A percentile compares a stretch with the other conserved stretches of the same genome.
Conservation (phyloP, 2,888 invertebrate genomes). For the Aelia acuminata region DNA sequence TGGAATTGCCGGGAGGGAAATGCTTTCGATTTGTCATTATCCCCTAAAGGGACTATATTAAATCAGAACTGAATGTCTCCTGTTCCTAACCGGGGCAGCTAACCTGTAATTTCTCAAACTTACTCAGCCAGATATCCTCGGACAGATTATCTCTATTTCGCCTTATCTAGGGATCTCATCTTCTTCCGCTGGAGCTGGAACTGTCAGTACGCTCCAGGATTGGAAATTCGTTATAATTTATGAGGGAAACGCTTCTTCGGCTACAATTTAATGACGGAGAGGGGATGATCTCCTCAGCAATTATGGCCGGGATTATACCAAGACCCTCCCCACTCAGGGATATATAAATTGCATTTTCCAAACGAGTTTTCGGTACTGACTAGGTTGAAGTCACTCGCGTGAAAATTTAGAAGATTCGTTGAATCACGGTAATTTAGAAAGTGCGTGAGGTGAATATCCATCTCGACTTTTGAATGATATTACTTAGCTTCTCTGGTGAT, state of each 20-base stretch:
- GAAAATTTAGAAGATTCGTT: background rate
- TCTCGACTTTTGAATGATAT: background rate
- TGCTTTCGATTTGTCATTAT: slow-evolving; percentile 17
- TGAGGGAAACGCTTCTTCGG: slow-evolving; percentile 9
- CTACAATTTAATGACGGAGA: slow-evolving; percentile 21
- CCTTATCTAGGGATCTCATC: background rate
- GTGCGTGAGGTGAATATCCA: background rate
- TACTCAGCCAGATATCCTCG: background rate
- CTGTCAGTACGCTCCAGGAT: background rate
- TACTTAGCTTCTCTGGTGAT: background rate
- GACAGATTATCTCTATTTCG: background rate
- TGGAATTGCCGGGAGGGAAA: background rate
- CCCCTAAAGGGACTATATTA: background rate
- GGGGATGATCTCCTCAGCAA: slow-evolving; percentile 9
- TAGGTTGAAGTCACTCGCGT: background rate
- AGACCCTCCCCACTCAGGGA: background rate
- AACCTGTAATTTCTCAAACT: slow-evolving; percentile 35
- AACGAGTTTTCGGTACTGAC: background rate
- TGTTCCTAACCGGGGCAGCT: background rate
- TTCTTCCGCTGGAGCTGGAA: slow-evolving; percentile 3
- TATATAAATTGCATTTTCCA: background rate
- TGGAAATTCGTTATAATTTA: slow-evolving; percentile 20
- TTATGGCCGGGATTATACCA: background rate
- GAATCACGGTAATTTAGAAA: background rate
- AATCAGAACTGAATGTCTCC: background rate